Evolutionary conservation across 2,888 invertebrate species (phyloP).

Genomic region (Meteorus colon): DNA sequence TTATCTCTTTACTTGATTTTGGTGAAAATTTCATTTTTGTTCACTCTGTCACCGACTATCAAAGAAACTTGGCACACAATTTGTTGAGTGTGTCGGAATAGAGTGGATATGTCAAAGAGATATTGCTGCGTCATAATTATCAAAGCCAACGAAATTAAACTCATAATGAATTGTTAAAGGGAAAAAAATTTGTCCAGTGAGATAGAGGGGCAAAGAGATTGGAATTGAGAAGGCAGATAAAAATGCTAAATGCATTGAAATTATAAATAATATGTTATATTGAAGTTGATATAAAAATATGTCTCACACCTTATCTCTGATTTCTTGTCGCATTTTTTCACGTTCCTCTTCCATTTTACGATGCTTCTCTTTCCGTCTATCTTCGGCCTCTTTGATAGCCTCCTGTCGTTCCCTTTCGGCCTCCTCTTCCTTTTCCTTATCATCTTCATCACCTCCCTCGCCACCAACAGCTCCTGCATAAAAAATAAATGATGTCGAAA

Average conservation of each 20-base stretch:
- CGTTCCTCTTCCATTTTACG: conserved; percentile 99
- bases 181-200: background rate
- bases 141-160: conserved; percentile 26
- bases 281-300: conserved; percentile 5
- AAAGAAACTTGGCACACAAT: conserved; percentile 29
- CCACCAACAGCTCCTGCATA: conserved; percentile 89
- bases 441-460: conserved; percentile 92
- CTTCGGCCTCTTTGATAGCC: conserved; percentile 98
- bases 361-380: conserved; percentile 98
- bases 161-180: background rate
- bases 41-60: background rate
- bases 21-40: background rate
- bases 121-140: conserved; percentile 13
- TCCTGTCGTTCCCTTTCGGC: conserved; percentile 98
- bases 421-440: conserved; percentile 99
- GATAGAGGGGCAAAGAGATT: background rate
- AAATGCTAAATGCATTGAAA: background rate
- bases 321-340: conserved; percentile 99
- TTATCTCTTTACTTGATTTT: background rate
- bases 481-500: conserved; percentile 27
- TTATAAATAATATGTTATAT: background rate
- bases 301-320: conserved; percentile 93
- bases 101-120: conserved; percentile 26
- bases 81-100: conserved; percentile 15
- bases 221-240: background rate